Base-by-base conservation (phyloP, 2,113 vertebrate genomes). In the Lophochroa leadbeateri region DNA sequence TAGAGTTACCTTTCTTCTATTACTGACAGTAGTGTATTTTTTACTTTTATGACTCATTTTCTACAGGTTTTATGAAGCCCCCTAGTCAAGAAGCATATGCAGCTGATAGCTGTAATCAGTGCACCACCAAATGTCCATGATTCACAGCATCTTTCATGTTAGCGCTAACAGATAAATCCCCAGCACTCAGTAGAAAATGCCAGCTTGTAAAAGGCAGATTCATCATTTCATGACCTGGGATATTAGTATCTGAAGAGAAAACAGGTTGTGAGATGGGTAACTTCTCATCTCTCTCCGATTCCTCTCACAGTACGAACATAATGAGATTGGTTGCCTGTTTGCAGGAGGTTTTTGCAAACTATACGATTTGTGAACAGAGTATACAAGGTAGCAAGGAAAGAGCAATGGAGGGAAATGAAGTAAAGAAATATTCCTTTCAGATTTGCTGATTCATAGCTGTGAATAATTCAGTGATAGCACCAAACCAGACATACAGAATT, bases 371-470 rank as follows among this genome's bases (percentile, higher is more conserved):
- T 93, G 90, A 94, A 90, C 61, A 94, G 80, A 77, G 35, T 88
- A 92, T 60, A 93, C 37, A 94, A 52, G 50, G 74, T 75, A 92
- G 83, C 67, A 78, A 96, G 77, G 90, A 96, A 82, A 96, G 86
- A 97, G 76, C 85, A 97, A 67, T 93, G 83, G 92, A 96, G 76
- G 55, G 78, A 97, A 97, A 96, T 94, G 82, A 90, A 96, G 77
- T 86, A 93, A 94, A 95, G 75, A 97, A 97, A 82, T 91, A 96
- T 91, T 95, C 90, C 70, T 97, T 98, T 97, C 90, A 96, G 89
- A 95, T 97, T 82, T 97, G 95, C 96, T 97, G 96, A 97, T 97
- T 98, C 96, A 97, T 86, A 97, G 77, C 88, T 93, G 88, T 96
- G 94, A 96, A 91, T 96, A 96, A 95, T 92, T 76, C 75, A 95